phyloP scores from a whole-genome alignment of 2,888 invertebrate genomes.

The Himalopsyche anomala region DNA sequence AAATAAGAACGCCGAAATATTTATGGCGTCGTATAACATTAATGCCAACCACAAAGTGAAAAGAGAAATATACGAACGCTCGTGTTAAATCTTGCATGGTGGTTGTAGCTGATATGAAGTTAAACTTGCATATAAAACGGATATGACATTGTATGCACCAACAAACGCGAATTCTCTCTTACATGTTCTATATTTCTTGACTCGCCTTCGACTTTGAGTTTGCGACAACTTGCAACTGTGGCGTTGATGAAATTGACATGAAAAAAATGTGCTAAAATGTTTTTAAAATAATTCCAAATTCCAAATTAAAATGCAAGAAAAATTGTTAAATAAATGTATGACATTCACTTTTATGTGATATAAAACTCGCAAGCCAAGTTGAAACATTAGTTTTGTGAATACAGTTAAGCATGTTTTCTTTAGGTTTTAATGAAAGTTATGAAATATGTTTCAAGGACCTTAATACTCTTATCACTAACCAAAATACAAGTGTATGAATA shows the following conservation, averaged over 20 bases:
- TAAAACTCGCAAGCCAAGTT: no score
- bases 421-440: no score
- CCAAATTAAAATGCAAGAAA: no score
- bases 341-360: no score
- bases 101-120: conserved; percentile 32
- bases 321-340: no score
- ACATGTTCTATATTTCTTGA: conserved; percentile 12
- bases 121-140: conserved; percentile 38
- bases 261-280: not conserved
- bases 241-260: not conserved
- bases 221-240: not conserved
- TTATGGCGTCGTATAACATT: conserved; percentile 8
- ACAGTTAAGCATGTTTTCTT: no score
- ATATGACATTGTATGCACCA: conserved; percentile 44
- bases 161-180: conserved; percentile 27
- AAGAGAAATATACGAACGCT: conserved; percentile 12
- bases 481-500: no score
- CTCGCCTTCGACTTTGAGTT: not conserved
- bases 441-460: no score
- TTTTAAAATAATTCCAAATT: not conserved
- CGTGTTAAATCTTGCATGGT: conserved; percentile 38
- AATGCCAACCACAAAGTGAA: conserved; percentile 19
- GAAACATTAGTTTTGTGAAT: no score
- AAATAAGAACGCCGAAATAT: conserved; percentile 21
- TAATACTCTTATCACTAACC: no score